Conservation (phyloP, 1,140 invertebrate species). For the Calephelis virginiensis region DNA sequence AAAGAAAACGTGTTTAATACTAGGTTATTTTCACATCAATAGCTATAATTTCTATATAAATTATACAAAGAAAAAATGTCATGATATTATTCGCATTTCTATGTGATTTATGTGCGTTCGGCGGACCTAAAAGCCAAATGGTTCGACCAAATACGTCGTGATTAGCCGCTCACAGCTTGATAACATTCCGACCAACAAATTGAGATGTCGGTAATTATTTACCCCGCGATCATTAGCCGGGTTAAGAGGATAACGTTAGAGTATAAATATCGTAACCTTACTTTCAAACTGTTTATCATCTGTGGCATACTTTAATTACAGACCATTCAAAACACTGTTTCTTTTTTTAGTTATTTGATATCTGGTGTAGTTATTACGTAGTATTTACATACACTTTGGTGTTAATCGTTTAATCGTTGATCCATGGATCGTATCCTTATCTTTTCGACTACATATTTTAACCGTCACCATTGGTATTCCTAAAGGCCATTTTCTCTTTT, state of each 20-base stretch:
- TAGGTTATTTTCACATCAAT: too few species aligned
- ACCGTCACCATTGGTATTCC: too few species aligned
- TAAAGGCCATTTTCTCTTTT: too few species aligned
- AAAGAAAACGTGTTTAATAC: too few species aligned
- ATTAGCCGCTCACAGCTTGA: constrained; percentile 45
- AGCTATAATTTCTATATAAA: too few species aligned
- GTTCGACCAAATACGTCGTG: constrained; percentile 40
- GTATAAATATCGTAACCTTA: constrained; percentile 16
- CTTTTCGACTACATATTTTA: too few species aligned
- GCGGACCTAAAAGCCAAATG: constrained; percentile 25
- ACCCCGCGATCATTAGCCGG: constrained; percentile 42
- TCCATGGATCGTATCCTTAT: too few species aligned
- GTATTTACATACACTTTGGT: too few species aligned
- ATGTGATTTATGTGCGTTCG: constrained; percentile 45
- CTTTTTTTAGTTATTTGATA: too few species aligned
- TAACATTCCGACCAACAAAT: constrained; percentile 44
- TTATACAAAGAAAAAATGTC: constrained; percentile 2
- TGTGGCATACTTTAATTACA: neutral
- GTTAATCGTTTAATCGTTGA: too few species aligned
- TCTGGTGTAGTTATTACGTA: too few species aligned
- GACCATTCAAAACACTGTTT: neutral
- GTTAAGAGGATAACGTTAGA: constrained; percentile 27
- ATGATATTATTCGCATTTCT: constrained; percentile 42
- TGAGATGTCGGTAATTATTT: constrained; percentile 54
- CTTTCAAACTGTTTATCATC: constrained; percentile 7